Conservation (phyloP, 2,888 invertebrate genomes). For the Aphidoletes aphidimyza region DNA sequence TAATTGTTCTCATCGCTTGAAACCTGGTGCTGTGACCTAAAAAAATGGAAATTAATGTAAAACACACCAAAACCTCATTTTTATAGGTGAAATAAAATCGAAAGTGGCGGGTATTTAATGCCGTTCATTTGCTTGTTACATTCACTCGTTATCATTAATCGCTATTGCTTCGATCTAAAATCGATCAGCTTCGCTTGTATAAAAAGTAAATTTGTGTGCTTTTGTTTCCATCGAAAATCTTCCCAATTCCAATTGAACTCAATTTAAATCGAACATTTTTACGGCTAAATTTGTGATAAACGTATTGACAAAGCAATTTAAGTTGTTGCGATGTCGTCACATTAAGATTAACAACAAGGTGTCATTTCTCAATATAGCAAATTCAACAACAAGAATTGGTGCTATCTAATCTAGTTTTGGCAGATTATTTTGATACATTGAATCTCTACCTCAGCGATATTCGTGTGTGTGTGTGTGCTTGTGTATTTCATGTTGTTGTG, state of each 20-base stretch:
- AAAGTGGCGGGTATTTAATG: neutral
- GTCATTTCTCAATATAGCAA: neutral
- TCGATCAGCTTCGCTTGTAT: neutral
- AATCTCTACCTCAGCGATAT: neutral
- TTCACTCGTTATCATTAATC: conserved; percentile 7
- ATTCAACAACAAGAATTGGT: neutral
- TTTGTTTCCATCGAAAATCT: too few relatives aligned
- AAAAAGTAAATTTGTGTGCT: neutral
- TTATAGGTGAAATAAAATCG: neutral
- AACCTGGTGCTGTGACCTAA: too few relatives aligned
- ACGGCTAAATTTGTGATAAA: too few relatives aligned
- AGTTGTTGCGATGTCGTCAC: neutral
- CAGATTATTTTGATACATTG: neutral
- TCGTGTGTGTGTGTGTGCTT: neutral
- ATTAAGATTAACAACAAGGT: neutral
- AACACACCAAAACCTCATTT: neutral
- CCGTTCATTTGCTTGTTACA: neutral
- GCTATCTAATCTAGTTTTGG: neutral
- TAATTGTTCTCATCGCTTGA: too few relatives aligned
- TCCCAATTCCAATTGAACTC: too few relatives aligned
- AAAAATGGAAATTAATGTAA: neutral
- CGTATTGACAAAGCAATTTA: too few relatives aligned
- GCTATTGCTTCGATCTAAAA: neutral
- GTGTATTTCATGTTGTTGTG: too few relatives aligned
- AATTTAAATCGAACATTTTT: too few relatives aligned